A percentile compares a stretch with the other conserved stretches of the same genome.
Conservation (phyloP, 1,140 invertebrate genomes). For the Trypoxylus dichotomus region DNA sequence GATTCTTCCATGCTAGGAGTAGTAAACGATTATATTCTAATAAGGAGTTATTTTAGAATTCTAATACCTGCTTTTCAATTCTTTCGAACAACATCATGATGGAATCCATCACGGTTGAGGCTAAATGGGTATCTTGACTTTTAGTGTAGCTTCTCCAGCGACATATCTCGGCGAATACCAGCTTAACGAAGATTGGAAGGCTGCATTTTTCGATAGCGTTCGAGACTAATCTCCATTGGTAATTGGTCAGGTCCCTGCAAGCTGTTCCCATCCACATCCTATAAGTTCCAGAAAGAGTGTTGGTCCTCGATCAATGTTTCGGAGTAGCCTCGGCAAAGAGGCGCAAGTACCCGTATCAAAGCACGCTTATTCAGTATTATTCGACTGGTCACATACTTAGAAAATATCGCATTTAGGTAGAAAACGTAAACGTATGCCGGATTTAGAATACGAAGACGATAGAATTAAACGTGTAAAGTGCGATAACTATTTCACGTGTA, state of each 20-base stretch:
- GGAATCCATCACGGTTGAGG: slow-evolving; percentile 94
- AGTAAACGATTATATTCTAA: neutral
- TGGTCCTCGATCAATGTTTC: neutral
- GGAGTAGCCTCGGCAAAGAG: neutral
- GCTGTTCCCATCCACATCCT: slow-evolving; percentile 94
- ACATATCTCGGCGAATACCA: slow-evolving; percentile 95
- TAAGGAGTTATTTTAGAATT: neutral
- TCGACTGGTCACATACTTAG: too few species aligned
- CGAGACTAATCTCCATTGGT: slow-evolving; percentile 93
- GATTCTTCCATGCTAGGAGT: slow-evolving; percentile 78
- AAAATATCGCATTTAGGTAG: too few species aligned
- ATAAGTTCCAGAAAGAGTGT: neutral
- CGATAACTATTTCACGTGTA: too few species aligned
- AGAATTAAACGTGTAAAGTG: too few species aligned
- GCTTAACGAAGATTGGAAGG: slow-evolving; percentile 94
- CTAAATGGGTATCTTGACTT: slow-evolving; percentile 87
- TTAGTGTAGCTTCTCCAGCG: slow-evolving; percentile 96
- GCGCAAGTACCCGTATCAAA: too few species aligned
- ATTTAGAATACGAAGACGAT: too few species aligned
- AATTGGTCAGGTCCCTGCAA: slow-evolving; percentile 83
- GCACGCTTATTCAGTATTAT: too few species aligned
- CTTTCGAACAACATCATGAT: slow-evolving; percentile 96
- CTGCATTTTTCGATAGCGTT: slow-evolving; percentile 94
- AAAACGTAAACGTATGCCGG: too few species aligned
- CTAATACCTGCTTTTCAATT: slow-evolving; percentile 81